These are phyloP conservation scores for Phortica okadai DNA, from an alignment of 2,888 invertebrate genomes.

Conservation along the genomic window DNA sequence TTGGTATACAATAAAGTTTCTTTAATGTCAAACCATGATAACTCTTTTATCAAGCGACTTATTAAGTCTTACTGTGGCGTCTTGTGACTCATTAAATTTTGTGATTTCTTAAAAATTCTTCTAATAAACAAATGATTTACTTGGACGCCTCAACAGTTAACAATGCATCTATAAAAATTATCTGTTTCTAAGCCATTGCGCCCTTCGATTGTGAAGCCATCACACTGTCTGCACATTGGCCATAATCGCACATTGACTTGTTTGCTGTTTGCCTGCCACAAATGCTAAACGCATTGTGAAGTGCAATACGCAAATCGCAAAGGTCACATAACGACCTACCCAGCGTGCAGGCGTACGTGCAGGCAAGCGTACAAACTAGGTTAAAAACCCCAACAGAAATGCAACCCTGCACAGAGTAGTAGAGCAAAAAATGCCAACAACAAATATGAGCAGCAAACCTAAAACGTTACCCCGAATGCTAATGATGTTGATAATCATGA, in stretches of 20 bases:
- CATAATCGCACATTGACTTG: slow-evolving; percentile 25
- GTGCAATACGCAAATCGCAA: slow-evolving; percentile 43
- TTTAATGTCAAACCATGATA: too few relatives aligned
- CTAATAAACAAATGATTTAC: too few relatives aligned
- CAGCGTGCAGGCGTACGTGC: background rate
- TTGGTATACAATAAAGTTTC: too few relatives aligned
- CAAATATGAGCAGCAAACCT: background rate
- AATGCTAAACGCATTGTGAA: slow-evolving; percentile 2
- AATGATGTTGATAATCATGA: background rate
- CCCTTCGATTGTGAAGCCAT: background rate
- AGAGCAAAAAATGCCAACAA: background rate
- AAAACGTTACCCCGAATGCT: too few relatives aligned
- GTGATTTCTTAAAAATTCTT: too few relatives aligned
- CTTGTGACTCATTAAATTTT: too few relatives aligned
- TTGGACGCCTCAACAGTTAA: too few relatives aligned
- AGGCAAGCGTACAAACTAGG: slow-evolving; percentile 54
- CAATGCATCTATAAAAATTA: too few relatives aligned
- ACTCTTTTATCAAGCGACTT: too few relatives aligned
- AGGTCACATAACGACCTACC: slow-evolving; percentile 64
- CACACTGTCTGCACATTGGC: background rate
- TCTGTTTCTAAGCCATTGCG: background rate
- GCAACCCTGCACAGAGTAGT: slow-evolving; percentile 42
- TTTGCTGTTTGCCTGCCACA: background rate
- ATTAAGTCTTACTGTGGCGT: too few relatives aligned
- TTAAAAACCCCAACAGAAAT: slow-evolving; percentile 60